phyloP scores from a whole-genome alignment of 2,888 invertebrate genomes.

The Pammene fasciana region DNA sequence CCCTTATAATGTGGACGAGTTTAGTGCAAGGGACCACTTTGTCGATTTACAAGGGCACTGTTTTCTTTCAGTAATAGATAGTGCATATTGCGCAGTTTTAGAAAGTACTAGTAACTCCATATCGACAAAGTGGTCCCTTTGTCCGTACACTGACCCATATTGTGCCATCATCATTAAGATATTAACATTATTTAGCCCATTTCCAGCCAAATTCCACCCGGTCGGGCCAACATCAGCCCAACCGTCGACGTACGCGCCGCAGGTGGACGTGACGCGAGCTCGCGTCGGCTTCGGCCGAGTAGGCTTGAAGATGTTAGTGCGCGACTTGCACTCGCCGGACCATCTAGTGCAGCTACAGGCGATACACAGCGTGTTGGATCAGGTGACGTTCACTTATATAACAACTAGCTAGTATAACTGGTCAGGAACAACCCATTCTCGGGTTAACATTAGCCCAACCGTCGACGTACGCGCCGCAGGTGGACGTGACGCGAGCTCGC shows the following conservation, averaged over 20 bases:
- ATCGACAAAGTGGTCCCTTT: too few relatives aligned
- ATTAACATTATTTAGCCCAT: too few relatives aligned
- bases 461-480: slow-evolving; percentile 65
- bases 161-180: too few relatives aligned
- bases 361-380: slow-evolving; percentile 68
- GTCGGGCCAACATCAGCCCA: slow-evolving; percentile 69
- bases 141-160: too few relatives aligned
- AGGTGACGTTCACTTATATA: slow-evolving; percentile 52
- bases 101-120: too few relatives aligned
- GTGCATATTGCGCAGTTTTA: too few relatives aligned
- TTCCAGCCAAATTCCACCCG: slow-evolving; percentile 59
- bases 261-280: slow-evolving; percentile 67
- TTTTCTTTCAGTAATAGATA: too few relatives aligned
- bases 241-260: slow-evolving; percentile 68
- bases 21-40: too few relatives aligned
- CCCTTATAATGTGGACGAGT: too few relatives aligned
- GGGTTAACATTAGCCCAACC: slow-evolving; percentile 72
- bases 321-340: slow-evolving; percentile 66
- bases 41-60: too few relatives aligned
- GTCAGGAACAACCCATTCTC: slow-evolving; percentile 35
- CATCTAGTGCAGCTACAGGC: slow-evolving; percentile 67
- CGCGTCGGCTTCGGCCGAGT: slow-evolving; percentile 66
- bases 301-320: slow-evolving; percentile 65
- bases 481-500: slow-evolving; percentile 65
- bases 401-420: neutral